These are phyloP conservation scores for Cheilosia variabilis DNA, from an alignment of 2,888 invertebrate species.

Conservation along the genomic window DNA sequence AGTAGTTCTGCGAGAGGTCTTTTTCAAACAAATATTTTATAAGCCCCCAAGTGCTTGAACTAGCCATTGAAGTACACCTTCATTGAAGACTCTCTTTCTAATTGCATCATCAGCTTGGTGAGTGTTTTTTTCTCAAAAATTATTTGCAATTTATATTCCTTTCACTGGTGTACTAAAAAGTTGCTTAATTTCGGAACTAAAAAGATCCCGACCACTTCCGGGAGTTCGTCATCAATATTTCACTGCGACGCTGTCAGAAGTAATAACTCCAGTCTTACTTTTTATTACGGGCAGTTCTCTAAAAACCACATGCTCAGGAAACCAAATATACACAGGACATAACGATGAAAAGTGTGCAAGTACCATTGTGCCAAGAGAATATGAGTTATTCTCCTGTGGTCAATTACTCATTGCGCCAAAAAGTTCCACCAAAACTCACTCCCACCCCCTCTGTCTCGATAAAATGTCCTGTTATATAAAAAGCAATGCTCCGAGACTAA, in stretches of 20 bases:
- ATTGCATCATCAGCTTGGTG: no score
- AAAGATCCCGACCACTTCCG: conserved; percentile 5
- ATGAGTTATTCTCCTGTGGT: conserved; percentile 40
- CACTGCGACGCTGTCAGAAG: conserved; percentile 5
- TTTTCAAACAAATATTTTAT: no score
- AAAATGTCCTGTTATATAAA: neutral
- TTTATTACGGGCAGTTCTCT: conserved; percentile 20
- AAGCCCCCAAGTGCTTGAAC: no score
- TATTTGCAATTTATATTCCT: no score
- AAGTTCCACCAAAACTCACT: neutral
- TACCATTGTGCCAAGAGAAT: neutral
- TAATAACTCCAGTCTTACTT: conserved; percentile 14
- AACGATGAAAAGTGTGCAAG: neutral
- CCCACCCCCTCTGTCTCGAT: neutral
- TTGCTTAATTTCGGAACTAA: neutral
- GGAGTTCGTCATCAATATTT: conserved; percentile 40
- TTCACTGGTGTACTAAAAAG: no score
- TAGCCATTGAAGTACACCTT: no score
- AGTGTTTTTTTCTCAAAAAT: no score
- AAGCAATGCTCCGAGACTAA: conserved; percentile 43
- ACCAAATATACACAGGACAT: neutral
- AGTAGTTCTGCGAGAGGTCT: no score
- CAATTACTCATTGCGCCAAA: conserved; percentile 52
- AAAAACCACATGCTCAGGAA: neutral
- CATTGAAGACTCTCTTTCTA: no score